phyloP scores from a whole-genome alignment of 2,113 vertebrate species.

The Piprites chloris region DNA sequence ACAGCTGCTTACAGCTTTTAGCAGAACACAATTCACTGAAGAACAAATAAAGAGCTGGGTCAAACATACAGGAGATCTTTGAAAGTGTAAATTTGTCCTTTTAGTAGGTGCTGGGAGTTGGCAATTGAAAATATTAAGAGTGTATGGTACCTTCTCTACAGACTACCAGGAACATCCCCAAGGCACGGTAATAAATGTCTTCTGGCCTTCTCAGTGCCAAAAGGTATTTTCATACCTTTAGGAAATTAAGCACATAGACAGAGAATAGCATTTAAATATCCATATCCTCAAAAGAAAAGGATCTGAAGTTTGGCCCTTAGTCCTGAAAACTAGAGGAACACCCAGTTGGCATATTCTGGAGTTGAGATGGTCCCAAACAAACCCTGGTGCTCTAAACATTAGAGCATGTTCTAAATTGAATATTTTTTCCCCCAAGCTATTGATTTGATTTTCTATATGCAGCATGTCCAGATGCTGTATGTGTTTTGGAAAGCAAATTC shows the following conservation, averaged over 20 bases:
- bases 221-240: neutral
- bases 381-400: neutral
- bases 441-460: slow-evolving; percentile 37
- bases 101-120: neutral
- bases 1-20: neutral
- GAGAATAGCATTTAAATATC: neutral
- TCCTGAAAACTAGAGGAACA: neutral
- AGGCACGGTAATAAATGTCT: neutral
- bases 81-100: neutral
- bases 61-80: neutral
- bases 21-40: neutral
- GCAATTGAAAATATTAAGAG: neutral
- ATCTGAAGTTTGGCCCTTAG: neutral
- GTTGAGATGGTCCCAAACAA: neutral
- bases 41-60: neutral
- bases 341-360: neutral
- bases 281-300: neutral
- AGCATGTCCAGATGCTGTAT: neutral
- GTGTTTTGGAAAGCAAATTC: slow-evolving; percentile 9
- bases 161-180: neutral
- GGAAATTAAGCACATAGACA: neutral
- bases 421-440: neutral
- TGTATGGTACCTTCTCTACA: neutral
- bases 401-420: neutral
- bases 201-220: fast-evolving